Conservation (phyloP, 1,140 invertebrate genomes). For the Brachystomella parvula region DNA sequence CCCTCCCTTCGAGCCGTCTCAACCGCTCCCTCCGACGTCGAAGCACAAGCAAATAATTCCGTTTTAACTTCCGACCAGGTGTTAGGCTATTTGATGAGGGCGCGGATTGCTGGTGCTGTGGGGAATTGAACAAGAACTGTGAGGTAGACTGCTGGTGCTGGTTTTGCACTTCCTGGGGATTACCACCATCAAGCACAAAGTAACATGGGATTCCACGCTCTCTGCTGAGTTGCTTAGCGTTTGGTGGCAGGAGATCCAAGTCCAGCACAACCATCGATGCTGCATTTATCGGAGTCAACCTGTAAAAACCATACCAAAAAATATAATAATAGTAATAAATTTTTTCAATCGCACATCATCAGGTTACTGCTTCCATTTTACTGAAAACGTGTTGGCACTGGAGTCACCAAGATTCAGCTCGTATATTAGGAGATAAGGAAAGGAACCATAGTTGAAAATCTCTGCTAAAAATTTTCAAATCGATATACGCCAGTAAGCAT, state of each 20-base stretch:
- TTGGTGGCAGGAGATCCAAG: constrained; percentile 22
- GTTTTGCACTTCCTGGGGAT: neutral
- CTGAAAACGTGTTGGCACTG: too few relatives aligned
- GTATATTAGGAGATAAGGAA: too few relatives aligned
- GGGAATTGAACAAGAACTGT: neutral
- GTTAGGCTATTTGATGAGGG: neutral
- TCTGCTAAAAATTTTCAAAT: too few relatives aligned
- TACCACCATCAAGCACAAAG: constrained; percentile 2
- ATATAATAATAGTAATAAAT: neutral
- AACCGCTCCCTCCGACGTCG: constrained; percentile 5
- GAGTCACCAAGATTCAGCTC: too few relatives aligned
- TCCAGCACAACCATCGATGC: constrained; percentile 35
- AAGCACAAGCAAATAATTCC: neutral
- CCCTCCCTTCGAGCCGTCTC: constrained; percentile 6
- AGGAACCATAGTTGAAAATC: too few relatives aligned
- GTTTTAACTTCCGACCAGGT: neutral
- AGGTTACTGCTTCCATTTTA: too few relatives aligned
- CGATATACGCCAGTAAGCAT: too few relatives aligned
- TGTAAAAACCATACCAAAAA: constrained; percentile 5
- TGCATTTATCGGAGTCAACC: constrained; percentile 31
- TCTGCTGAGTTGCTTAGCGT: constrained; percentile 18
- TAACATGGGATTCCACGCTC: constrained; percentile 4
- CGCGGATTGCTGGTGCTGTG: neutral
- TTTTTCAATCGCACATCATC: neutral
- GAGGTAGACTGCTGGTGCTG: neutral